Percentiles rank a stretch among this genome's conserved stretches.
phyloP scores from a whole-genome alignment of 1,140 invertebrate species.

The Halesus radiatus region DNA sequence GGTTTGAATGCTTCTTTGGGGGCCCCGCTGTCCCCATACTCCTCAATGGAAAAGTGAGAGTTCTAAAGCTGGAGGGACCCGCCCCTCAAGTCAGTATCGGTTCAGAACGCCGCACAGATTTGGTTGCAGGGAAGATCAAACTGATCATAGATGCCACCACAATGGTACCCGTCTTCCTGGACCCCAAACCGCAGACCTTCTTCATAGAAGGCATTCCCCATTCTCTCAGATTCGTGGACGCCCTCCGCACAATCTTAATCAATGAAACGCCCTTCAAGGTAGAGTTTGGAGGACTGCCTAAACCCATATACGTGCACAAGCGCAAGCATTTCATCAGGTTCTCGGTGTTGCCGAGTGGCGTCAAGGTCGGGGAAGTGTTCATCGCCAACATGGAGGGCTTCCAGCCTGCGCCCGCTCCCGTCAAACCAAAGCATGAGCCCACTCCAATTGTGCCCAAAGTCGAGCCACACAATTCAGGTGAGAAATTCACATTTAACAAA shows the following conservation, averaged over 20 bases:
- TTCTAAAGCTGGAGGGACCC: constrained; percentile 87
- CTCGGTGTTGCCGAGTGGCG: constrained; percentile 81
- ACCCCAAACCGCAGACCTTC: constrained; percentile 87
- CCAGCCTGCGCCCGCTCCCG: background rate
- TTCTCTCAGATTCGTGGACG: constrained; percentile 85
- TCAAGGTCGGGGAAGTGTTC: constrained; percentile 77
- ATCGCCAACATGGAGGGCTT: constrained; percentile 78
- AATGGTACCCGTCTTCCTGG: constrained; percentile 86
- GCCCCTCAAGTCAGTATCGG: constrained; percentile 89
- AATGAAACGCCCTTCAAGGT: constrained; percentile 87
- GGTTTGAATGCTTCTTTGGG: constrained; percentile 93
- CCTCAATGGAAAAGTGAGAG: constrained; percentile 82
- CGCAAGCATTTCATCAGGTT: constrained; percentile 86
- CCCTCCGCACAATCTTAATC: constrained; percentile 82
- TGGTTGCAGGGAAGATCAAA: constrained; percentile 87
- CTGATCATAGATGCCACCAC: constrained; percentile 85
- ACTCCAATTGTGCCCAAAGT: background rate
- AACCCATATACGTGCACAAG: constrained; percentile 85
- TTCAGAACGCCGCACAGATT: constrained; percentile 77
- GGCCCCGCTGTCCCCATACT: constrained; percentile 88
- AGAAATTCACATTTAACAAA: no score
- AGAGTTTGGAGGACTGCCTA: constrained; percentile 93
- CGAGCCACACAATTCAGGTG: no score
- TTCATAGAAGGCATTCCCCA: constrained; percentile 81
- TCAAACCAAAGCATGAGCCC: background rate